Evolutionary conservation across 2,113 vertebrate species (phyloP).

Genomic region (Sminthopsis crassicaudata): DNA sequence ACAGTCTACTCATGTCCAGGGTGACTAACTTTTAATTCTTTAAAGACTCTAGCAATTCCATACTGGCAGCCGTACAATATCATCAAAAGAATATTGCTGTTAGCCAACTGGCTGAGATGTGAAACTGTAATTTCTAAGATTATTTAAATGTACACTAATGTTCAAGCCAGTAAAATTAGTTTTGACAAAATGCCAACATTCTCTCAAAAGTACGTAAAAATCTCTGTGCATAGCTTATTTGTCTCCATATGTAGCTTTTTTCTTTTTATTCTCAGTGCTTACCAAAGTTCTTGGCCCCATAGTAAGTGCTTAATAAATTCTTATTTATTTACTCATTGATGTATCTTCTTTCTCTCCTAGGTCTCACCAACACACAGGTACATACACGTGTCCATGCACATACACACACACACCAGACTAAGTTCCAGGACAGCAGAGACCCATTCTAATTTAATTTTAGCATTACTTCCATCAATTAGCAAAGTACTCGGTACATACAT

Average conservation of each 20-base stretch:
- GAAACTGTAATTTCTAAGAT: background rate
- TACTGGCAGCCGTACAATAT: background rate
- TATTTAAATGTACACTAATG: background rate
- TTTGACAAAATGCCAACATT: background rate
- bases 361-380: background rate
- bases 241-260: background rate
- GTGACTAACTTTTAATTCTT: background rate
- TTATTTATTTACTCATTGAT: background rate
- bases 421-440: background rate
- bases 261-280: background rate
- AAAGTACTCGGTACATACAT: background rate
- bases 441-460: background rate
- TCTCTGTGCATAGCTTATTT: background rate
- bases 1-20: background rate
- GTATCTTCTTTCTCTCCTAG: background rate
- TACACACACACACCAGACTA: background rate
- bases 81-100: background rate
- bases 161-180: background rate
- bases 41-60: background rate
- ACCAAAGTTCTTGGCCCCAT: background rate
- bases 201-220: background rate
- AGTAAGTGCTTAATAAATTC: background rate
- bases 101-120: background rate
- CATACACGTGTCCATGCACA: background rate
- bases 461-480: background rate